Conservation (phyloP, 2,797 vertebrate genomes). For the Xiphophorus birchmanni region DNA sequence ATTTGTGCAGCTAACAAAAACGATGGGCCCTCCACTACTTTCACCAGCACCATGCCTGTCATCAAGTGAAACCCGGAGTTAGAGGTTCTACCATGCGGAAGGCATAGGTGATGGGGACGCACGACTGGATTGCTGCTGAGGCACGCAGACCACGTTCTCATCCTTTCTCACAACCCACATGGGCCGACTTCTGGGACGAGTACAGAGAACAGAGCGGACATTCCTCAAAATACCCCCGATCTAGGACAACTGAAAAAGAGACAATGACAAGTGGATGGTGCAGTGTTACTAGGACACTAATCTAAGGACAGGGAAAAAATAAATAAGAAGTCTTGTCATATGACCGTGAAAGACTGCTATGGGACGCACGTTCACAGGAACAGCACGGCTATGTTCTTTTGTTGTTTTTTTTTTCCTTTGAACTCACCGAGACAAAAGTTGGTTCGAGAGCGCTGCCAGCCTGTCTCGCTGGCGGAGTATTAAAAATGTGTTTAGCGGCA, state of each 20-base stretch:
- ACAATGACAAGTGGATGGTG: constrained; percentile 75
- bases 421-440: constrained; percentile 71
- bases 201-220: constrained; percentile 68
- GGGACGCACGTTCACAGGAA: constrained; percentile 35
- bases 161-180: constrained; percentile 47
- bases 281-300: constrained; percentile 68
- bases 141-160: constrained; percentile 40
- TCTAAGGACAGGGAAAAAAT: constrained; percentile 57
- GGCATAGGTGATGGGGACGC: constrained; percentile 43
- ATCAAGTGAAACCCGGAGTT: constrained; percentile 62
- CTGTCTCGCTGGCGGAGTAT: constrained; percentile 56
- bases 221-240: constrained; percentile 78
- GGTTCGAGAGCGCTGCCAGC: constrained; percentile 22
- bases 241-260: constrained; percentile 75
- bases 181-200: constrained; percentile 70
- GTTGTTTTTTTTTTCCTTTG: constrained; percentile 20
- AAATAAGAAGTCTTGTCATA: constrained; percentile 65
- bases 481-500: constrained; percentile 76
- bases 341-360: constrained; percentile 54
- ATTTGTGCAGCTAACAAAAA: neutral
- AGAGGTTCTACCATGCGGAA: constrained; percentile 64
- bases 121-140: constrained; percentile 34
- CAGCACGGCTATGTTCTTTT: constrained; percentile 41
- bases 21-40: neutral
- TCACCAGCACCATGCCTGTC: neutral